Evolutionary conservation across 2,888 invertebrate species (phyloP), one percentile per base, ranked within the genome.

Genomic region (Caradrina kadenii): DNA sequence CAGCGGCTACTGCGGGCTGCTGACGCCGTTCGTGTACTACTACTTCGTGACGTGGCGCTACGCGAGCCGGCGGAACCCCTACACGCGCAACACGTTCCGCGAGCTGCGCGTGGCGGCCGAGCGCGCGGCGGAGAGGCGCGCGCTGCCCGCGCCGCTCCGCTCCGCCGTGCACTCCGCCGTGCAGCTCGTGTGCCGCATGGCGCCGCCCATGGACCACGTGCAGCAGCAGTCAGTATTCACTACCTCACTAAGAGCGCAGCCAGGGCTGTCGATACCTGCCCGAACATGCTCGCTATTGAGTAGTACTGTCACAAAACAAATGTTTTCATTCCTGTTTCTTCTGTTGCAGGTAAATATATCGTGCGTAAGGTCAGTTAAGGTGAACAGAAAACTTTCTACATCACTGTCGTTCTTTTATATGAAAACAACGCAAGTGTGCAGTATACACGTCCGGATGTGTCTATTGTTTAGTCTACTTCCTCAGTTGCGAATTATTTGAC

Each of bases 11-110:
- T 98, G 98, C 88, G 98, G 98, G 39, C 95, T 99, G 70, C 96
- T 99, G 88, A 98, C 99, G 17, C 99, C 99, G 55, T 98, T 99
- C 94, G 97, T 99, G 88, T 99, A 99, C 96, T 99, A 99, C 95
- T 98, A 99, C 92, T 99, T 99, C 96, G 96, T 99, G 87, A 97
- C 97, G 73, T 97, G 94, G 94, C 97, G 99, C 75, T 99, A 99
- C 95, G 96, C 98, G 74, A 99, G 99, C 8, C 97, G 99, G 69
- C 97, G 99, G 86, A 99, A 99, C 96, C 99, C 99, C 0, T 99
- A 98, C 96, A 99, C 99, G 65, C 97, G 99, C 90, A 99, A 97
- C 91, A 98, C 99, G 93, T 99, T 99, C 96, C 96, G 97, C 81
- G 99, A 99, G 93, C 96, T 99, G 87, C 97, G 98, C 80, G 96